Conservation (phyloP, 2,888 invertebrate genomes). For the Tuta absoluta region DNA sequence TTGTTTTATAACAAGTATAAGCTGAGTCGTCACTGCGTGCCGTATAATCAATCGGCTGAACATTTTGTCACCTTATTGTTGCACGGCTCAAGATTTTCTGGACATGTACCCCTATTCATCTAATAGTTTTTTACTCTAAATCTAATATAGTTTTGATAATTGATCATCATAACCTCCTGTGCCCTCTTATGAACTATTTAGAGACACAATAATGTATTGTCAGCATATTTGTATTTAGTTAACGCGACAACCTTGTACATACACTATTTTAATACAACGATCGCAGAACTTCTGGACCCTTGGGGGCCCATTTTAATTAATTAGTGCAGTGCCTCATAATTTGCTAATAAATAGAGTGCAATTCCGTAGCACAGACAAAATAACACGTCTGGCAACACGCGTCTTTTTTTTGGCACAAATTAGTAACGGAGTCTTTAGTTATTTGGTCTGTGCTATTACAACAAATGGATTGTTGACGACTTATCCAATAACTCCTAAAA, state of each 20-base stretch:
- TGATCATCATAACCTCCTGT: conserved; percentile 15
- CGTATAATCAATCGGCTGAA: not conserved
- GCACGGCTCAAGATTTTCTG: not conserved
- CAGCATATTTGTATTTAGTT: conserved; percentile 14
- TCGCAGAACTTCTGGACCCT: not conserved
- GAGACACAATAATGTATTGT: conserved; percentile 18
- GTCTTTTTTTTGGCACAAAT: not conserved
- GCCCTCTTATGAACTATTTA: conserved; percentile 8
- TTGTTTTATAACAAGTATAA: too few relatives aligned
- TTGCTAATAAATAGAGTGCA: not conserved
- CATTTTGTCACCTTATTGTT: not conserved
- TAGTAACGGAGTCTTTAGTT: not conserved
- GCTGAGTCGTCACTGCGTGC: too few relatives aligned
- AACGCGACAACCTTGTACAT: conserved; percentile 16
- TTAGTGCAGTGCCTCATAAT: not conserved
- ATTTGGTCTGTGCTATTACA: not conserved
- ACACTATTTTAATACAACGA: not conserved
- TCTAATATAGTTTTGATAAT: conserved; percentile 13
- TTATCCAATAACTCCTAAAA: not conserved
- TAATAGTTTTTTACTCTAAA: not conserved
- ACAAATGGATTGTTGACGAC: not conserved
- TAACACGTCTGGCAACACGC: not conserved
- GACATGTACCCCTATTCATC: not conserved
- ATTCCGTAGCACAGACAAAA: not conserved
- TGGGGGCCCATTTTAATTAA: not conserved